Base-by-base conservation (phyloP, 2,888 invertebrate species). In the Phengaris arion region DNA sequence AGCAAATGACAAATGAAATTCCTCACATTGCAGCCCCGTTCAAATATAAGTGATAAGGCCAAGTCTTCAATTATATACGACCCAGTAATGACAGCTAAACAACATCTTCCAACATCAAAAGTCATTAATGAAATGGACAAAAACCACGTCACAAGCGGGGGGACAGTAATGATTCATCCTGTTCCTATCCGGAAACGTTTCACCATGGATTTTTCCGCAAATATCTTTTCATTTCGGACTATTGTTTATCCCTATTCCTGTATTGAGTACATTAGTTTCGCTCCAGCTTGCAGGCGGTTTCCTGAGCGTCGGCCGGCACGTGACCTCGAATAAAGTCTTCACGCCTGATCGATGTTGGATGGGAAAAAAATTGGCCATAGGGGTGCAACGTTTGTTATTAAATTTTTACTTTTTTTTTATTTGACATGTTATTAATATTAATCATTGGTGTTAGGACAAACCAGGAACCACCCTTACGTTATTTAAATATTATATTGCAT, bases 141-240 rank as follows among this genome's bases (percentile, higher is more conserved):
- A 88, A 90, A 82, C 83, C 82, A 80, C 89, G 87, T 87, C 88
- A 89, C 83, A 85, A 81, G 78, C 81, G 82, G 83, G 84, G 84
- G 86, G 86, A 86, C 87, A 84, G 85, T 89, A 90, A 91, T 88
- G 87, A 89, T 89, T 87, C 82, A 83, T 86, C 79, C 81, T 77
- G 81, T 79, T 80, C 83, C 85, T 84, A 86, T 87, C 89, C 89
- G 93, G 93, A 92, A 92, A 83, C 88, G 80, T 86, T 89, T 87
- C 85, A 82, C 89, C 91, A 92, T 93, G 91, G 91, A 92, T 93
- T 93, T 92, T 92, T 92, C 93, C 92, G 90, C 89, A 92, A 91
- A 92, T 90, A 90, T 89, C 81, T 85, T 85, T 82, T 87, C 81
- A 77, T 81, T 80, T 74, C 79, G 78, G 75, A 81, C 84, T 85